A percentile compares a stretch with the other conserved stretches of the same genome.
These are phyloP conservation scores for Lasioglossum albipes DNA, from an alignment of 1,140 invertebrate species.

Conservation along the genomic window DNA sequence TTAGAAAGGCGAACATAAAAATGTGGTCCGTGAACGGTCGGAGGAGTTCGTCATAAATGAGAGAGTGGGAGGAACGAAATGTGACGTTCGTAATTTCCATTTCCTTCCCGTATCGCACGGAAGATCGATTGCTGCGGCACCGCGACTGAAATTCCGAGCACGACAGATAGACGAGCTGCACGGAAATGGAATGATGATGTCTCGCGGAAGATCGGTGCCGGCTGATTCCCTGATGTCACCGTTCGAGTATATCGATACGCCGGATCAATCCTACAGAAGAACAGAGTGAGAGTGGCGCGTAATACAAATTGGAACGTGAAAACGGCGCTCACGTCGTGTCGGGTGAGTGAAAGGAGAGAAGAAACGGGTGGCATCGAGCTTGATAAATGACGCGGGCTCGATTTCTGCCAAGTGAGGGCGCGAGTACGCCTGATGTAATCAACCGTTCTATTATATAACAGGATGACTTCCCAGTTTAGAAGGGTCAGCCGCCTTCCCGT, in stretches of 20 bases:
- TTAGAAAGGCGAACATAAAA: not conserved
- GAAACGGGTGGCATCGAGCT: slow-evolving; percentile 62
- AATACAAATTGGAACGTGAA: slow-evolving; percentile 72
- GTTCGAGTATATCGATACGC: slow-evolving; percentile 36
- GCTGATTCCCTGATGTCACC: slow-evolving; percentile 6
- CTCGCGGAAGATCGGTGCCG: slow-evolving; percentile 47
- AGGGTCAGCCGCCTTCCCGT: slow-evolving; percentile 39
- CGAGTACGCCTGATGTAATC: slow-evolving; percentile 67
- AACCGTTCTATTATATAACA: slow-evolving; percentile 75
- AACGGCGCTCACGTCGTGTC: slow-evolving; percentile 53
- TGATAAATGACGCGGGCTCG: slow-evolving; percentile 74
- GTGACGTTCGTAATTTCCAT: slow-evolving; percentile 53
- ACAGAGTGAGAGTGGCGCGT: slow-evolving; percentile 37
- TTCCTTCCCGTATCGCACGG: slow-evolving; percentile 32
- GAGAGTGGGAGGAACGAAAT: slow-evolving; percentile 29
- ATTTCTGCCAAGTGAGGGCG: slow-evolving; percentile 61
- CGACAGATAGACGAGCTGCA: slow-evolving; percentile 36
- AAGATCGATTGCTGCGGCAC: slow-evolving; percentile 51
- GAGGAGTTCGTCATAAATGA: not conserved
- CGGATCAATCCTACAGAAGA: slow-evolving; percentile 54
- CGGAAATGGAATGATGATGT: slow-evolving; percentile 60
- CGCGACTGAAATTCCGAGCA: slow-evolving; percentile 50
- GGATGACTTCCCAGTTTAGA: slow-evolving; percentile 68
- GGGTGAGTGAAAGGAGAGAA: slow-evolving; percentile 41
- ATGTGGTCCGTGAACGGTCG: too few relatives aligned